These are phyloP conservation scores for Crocidura indochinensis DNA, from an alignment of 2,797 vertebrate species.

Conservation along the genomic window DNA sequence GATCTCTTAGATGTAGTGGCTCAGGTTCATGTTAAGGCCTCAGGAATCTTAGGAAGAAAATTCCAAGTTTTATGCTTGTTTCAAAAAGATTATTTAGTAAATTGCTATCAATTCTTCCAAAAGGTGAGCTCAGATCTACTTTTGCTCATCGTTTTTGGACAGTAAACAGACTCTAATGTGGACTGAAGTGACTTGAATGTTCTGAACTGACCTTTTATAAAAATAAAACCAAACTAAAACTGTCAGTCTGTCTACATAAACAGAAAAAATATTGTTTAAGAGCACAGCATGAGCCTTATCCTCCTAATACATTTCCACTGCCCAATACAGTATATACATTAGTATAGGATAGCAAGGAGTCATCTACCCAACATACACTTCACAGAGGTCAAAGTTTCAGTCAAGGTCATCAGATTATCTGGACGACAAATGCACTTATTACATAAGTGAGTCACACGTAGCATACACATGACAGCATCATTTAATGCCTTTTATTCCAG, in stretches of 20 bases:
- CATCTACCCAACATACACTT: no score
- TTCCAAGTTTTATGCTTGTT: rapidly evolving
- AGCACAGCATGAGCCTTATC: not conserved
- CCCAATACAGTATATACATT: not conserved
- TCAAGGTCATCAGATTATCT: not conserved
- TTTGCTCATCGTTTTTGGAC: not conserved
- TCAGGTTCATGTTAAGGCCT: no score
- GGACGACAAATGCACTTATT: not conserved
- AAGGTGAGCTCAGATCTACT: not conserved
- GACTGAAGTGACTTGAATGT: not conserved
- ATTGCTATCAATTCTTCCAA: not conserved
- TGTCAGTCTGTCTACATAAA: not conserved
- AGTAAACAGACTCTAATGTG: not conserved
- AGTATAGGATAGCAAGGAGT: not conserved
- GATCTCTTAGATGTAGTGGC: rapidly evolving
- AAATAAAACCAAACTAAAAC: not conserved
- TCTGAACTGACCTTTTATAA: not conserved
- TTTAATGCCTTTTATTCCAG: not conserved
- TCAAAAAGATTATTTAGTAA: not conserved
- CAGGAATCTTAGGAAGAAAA: not conserved
- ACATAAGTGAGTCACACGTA: not conserved
- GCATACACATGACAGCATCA: rapidly evolving
- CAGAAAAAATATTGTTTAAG: not conserved
- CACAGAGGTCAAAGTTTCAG: rapidly evolving
- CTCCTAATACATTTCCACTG: no score